Base-by-base conservation (phyloP, 2,888 invertebrate genomes). In the Leucophora obtusa region DNA sequence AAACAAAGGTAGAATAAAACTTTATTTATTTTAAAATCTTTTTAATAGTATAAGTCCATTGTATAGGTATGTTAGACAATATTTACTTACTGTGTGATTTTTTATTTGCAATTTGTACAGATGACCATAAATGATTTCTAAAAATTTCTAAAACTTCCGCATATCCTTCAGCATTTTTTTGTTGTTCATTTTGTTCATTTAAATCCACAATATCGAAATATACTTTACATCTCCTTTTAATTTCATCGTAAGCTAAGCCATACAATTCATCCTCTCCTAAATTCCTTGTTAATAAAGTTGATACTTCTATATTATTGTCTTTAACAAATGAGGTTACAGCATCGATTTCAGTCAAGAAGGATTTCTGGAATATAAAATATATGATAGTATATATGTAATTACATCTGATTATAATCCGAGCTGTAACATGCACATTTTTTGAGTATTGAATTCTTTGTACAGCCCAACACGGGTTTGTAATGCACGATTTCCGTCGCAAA, bases 91-190 rank as follows among this genome's bases (percentile, higher is more conserved):
- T 54, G 9, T 72, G 60, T 21, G 65, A 53, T n/a, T 43, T 59
- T 5, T 18, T 28, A n/a, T 5, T 11, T 71, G 63, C 33, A 14
- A 72, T 28, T 5, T 69, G 15, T 35, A 84, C 82, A 71, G 82
- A 85, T 17, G 85, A 84, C 86, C 86, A 86, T 11, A 86, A n/a
- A 63, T 83, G 75, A 70, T 83, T 85, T 76, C 78, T 76, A n/a
- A 86, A 60, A n/a, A 85, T 82, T 63, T 85, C 84, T 43, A 83
- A 38, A 9, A 86, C 43, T 62, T 86, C 85, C 7, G 75, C 83
- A 79, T 85, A 86, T 7, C 85, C 86, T 17, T 82, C 35, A 0
- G 80, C 73, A 28, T 28, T 28, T 28, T 28, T 7, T 28, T 28
- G 28, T 28, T 28, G 28, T 63, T 82, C 82, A 14, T 82, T 74